These are phyloP conservation scores for Aradus depressus DNA, from an alignment of 2,888 invertebrate species.

Conservation along the genomic window DNA sequence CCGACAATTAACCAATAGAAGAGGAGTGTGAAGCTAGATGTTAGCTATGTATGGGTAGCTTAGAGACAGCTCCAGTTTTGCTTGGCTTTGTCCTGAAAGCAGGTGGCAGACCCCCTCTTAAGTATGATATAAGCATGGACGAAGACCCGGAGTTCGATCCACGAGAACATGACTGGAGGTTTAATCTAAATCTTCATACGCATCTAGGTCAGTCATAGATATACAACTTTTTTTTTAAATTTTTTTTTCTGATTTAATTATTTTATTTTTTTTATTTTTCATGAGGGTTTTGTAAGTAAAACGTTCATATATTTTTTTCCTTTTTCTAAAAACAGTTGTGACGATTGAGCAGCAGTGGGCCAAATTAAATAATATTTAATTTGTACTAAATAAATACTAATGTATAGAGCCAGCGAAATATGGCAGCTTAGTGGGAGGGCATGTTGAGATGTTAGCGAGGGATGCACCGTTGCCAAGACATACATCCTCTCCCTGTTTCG, in stretches of 20 bases:
- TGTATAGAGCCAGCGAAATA: constrained; percentile 11
- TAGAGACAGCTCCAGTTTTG: constrained; percentile 16
- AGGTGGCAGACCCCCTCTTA: constrained; percentile 37
- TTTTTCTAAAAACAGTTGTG: not conserved
- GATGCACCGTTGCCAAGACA: too few relatives aligned
- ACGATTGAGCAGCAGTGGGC: too few relatives aligned
- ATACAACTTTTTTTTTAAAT: not conserved
- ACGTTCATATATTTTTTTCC: not conserved
- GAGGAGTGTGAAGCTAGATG: too few relatives aligned
- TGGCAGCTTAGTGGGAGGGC: too few relatives aligned
- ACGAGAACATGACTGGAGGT: constrained; percentile 45
- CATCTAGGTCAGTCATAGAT: constrained; percentile 28
- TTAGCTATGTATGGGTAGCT: constrained; percentile 2
- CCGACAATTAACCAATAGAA: not conserved
- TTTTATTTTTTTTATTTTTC: not conserved
- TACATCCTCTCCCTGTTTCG: too few relatives aligned
- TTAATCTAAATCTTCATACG: constrained; percentile 39
- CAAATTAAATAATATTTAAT: too few relatives aligned
- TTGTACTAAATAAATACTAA: constrained; percentile 1
- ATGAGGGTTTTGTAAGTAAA: not conserved
- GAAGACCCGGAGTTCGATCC: constrained; percentile 44
- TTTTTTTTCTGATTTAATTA: not conserved
- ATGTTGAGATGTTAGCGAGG: too few relatives aligned
- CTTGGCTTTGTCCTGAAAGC: constrained; percentile 15
- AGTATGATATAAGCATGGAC: constrained; percentile 44